phyloP scores from a whole-genome alignment of 1,140 invertebrate species.

The Spodoptera litura region DNA sequence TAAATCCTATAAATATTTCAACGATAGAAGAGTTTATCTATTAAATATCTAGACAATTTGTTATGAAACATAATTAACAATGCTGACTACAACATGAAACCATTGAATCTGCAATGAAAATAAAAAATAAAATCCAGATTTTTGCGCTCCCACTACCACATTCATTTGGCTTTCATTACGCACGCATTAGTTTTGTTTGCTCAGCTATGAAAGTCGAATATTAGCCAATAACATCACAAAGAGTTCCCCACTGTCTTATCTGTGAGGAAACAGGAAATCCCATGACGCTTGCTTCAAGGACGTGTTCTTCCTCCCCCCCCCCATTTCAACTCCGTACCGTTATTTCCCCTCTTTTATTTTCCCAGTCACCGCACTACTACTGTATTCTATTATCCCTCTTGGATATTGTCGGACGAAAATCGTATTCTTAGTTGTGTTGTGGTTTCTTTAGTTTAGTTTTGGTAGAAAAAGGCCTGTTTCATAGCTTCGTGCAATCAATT shows the following conservation, averaged over 20 bases:
- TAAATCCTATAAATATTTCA: no score
- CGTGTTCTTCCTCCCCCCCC: slow-evolving; percentile 9
- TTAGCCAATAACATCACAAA: slow-evolving; percentile 23
- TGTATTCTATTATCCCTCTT: slow-evolving; percentile 22
- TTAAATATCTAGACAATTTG: no score
- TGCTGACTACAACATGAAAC: no score
- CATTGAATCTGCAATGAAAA: no score
- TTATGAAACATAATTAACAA: no score
- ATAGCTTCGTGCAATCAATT: no score
- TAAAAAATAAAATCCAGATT: no score
- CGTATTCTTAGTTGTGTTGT: neutral
- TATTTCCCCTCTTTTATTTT: slow-evolving; percentile 28
- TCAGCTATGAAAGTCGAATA: neutral
- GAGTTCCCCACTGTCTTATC: neutral
- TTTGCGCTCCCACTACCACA: no score
- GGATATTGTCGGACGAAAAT: neutral
- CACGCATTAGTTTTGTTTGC: neutral
- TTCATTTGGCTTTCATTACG: no score
- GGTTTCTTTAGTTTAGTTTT: neutral
- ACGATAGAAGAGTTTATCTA: no score
- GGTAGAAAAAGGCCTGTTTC: neutral
- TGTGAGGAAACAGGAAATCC: slow-evolving; percentile 23
- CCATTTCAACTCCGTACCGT: neutral
- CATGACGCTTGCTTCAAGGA: slow-evolving; percentile 28
- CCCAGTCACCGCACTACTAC: slow-evolving; percentile 21